These are phyloP conservation scores for Tholera decimalis DNA, from an alignment of 2,888 invertebrate genomes.

Conservation along the genomic window DNA sequence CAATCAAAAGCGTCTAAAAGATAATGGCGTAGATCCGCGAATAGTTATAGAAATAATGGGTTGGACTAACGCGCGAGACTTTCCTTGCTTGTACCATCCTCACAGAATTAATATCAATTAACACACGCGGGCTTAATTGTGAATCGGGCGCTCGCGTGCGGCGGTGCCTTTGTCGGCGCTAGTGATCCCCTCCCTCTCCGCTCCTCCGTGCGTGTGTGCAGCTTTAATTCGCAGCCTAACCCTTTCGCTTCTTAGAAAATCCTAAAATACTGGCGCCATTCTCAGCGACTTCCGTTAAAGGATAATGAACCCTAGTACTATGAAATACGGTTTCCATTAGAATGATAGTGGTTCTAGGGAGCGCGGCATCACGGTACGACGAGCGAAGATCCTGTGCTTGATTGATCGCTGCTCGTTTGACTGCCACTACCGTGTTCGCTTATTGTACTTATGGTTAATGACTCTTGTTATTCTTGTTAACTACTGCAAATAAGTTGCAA, in stretches of 20 bases:
- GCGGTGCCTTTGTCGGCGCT: constrained; percentile 89
- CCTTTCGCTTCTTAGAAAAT: constrained; percentile 87
- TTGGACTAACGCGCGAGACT: constrained; percentile 52
- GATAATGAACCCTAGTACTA: constrained; percentile 75
- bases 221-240: constrained; percentile 82
- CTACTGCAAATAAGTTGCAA: constrained; percentile 58
- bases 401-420: constrained; percentile 78
- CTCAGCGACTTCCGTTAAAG: constrained; percentile 66
- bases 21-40: constrained; percentile 52
- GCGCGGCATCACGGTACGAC: constrained; percentile 85
- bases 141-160: constrained; percentile 90
- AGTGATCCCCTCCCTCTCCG: constrained; percentile 67
- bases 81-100: constrained; percentile 80
- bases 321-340: constrained; percentile 73
- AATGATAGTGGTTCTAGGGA: constrained; percentile 76
- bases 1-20: constrained; percentile 52
- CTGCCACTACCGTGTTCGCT: constrained; percentile 63
- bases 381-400: constrained; percentile 89
- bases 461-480: constrained; percentile 64
- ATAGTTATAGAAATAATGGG: constrained; percentile 54
- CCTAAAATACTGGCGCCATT: constrained; percentile 89
- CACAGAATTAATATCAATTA: constrained; percentile 90
- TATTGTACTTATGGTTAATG: constrained; percentile 68
- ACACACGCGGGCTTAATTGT: constrained; percentile 91
- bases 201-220: constrained; percentile 74